Evolutionary conservation across 1,140 invertebrate species (phyloP).

Genomic region (Drosophila novamexicana): DNA sequence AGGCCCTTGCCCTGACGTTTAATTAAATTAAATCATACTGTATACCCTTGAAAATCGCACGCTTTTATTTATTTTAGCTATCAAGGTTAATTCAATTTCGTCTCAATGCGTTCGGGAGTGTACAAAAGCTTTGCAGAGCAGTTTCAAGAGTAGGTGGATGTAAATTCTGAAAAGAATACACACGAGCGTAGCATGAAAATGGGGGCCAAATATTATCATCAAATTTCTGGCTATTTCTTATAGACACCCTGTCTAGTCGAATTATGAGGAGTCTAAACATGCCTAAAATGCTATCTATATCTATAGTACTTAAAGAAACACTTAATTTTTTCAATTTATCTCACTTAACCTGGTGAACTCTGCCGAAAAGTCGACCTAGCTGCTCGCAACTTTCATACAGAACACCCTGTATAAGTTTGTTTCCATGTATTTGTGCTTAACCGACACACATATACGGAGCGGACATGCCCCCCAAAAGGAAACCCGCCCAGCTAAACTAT

Average conservation of each 20-base stretch:
- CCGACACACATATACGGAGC: constrained; percentile 13
- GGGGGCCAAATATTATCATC: no score
- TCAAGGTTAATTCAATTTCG: constrained; percentile 65
- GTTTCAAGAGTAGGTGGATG: not conserved
- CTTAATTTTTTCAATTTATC: no score
- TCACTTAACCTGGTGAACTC: not conserved
- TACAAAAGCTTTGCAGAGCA: not conserved
- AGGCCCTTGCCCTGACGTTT: constrained; percentile 32
- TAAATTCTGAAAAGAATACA: not conserved
- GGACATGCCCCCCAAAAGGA: constrained; percentile 60
- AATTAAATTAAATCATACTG: constrained; percentile 18
- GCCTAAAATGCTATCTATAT: no score
- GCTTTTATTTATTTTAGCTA: constrained; percentile 45
- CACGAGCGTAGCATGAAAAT: no score
- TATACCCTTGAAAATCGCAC: constrained; percentile 16
- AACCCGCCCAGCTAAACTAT: constrained; percentile 46
- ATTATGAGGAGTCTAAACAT: no score
- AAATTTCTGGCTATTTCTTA: no score
- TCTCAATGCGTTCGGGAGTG: no score
- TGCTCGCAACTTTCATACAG: not conserved
- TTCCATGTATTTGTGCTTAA: constrained; percentile 21
- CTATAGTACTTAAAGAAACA: no score
- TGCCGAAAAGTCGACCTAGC: constrained; percentile 34
- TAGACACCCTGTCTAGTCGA: not conserved
- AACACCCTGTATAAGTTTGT: constrained; percentile 49